These are phyloP conservation scores for Andricus grossulariae DNA, from an alignment of 1,140 invertebrate genomes.

Conservation along the genomic window DNA sequence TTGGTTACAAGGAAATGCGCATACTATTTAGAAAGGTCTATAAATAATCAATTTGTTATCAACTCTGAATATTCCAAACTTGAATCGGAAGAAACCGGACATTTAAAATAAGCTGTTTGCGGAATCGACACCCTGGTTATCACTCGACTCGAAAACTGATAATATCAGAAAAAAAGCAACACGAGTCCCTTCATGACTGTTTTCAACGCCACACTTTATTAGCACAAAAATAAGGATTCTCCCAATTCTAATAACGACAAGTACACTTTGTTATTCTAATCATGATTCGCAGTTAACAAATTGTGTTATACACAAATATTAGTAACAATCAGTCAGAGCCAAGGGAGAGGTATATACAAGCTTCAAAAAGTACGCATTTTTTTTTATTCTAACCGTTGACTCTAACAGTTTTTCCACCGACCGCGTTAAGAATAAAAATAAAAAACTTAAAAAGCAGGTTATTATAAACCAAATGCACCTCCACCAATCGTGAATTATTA, in stretches of 20 bases:
- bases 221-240: background rate
- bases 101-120: too few species aligned
- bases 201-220: background rate
- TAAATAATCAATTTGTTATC: too few species aligned
- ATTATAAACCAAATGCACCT: background rate
- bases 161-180: slow-evolving; percentile 1
- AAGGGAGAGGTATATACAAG: background rate
- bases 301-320: slow-evolving; percentile 1
- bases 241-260: background rate
- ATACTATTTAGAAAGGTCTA: too few species aligned
- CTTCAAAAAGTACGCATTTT: background rate
- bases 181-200: background rate
- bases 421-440: background rate
- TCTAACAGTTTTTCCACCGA: background rate
- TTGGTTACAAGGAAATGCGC: too few species aligned
- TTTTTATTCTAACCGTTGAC: background rate
- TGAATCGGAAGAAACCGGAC: too few species aligned
- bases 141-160: too few species aligned
- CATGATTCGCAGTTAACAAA: background rate
- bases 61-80: too few species aligned
- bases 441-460: too few species aligned
- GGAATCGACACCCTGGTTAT: too few species aligned
- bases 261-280: background rate
- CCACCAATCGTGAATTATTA: background rate
- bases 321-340: background rate